phyloP scores from a whole-genome alignment of 1,140 invertebrate genomes.

The Conus ventricosus region DNA sequence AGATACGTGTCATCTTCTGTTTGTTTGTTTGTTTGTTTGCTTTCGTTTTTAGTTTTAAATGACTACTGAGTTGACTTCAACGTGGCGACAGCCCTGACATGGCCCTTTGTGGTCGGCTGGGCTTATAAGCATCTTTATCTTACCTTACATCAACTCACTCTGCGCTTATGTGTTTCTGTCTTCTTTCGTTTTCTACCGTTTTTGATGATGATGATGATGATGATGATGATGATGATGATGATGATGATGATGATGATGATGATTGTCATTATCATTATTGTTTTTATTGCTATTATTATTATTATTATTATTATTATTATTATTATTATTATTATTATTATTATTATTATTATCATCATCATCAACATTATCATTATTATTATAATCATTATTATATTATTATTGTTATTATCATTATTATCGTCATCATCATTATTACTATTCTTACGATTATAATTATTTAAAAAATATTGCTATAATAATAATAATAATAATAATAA shows the following conservation, averaged over 20 bases:
- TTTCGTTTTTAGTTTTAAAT: too few relatives aligned
- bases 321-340: background rate
- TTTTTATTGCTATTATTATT: background rate
- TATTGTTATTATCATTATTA: too few relatives aligned
- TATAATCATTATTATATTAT: background rate
- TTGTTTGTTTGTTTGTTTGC: too few relatives aligned
- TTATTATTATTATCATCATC: background rate
- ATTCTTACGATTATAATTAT: too few relatives aligned
- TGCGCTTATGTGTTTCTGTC: background rate
- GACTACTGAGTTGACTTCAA: too few relatives aligned
- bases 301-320: background rate
- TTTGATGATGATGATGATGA: slow-evolving; percentile 9
- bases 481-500: too few relatives aligned
- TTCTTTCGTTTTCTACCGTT: background rate
- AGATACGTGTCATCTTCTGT: too few relatives aligned
- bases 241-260: background rate
- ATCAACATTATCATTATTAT: background rate
- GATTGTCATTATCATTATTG: background rate
- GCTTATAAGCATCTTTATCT: too few relatives aligned
- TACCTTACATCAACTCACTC: background rate
- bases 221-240: slow-evolving; percentile 16
- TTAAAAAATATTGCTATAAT: too few relatives aligned
- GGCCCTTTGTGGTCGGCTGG: too few relatives aligned
- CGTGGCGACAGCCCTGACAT: too few relatives aligned
- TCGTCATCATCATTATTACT: too few relatives aligned